phyloP scores from a whole-genome alignment of 2,113 vertebrate species.

The Chloroceryle aenea region DNA sequence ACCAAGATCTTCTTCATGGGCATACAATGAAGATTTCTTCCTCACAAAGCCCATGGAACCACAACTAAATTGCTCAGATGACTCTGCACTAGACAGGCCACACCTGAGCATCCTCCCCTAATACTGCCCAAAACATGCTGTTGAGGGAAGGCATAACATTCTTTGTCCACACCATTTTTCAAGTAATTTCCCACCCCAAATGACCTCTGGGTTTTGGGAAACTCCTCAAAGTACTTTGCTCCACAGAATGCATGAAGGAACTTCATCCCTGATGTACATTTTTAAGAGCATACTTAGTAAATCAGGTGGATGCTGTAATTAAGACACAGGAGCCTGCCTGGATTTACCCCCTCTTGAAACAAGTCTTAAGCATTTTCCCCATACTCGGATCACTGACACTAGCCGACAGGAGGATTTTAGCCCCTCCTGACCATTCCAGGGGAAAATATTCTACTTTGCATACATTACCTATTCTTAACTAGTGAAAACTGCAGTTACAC shows the following conservation, averaged over 20 bases:
- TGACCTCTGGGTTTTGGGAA: neutral
- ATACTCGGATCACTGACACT: fast-evolving
- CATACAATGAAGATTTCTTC: neutral
- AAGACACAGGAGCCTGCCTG: neutral
- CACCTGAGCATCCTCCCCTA: neutral
- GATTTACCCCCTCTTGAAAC: neutral
- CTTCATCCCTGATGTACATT: neutral
- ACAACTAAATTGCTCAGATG: neutral
- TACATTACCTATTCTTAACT: neutral
- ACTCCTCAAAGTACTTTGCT: neutral
- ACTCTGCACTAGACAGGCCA: neutral
- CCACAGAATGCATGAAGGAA: neutral
- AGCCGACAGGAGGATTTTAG: neutral
- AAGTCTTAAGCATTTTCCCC: neutral
- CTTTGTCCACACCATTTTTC: neutral
- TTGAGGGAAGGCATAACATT: neutral
- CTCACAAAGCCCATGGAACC: neutral
- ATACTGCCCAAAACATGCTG: neutral
- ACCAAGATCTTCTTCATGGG: neutral
- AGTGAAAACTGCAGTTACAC: neutral
- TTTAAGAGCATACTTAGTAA: neutral
- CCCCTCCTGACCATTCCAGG: neutral
- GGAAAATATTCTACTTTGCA: neutral
- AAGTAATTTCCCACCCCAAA: neutral
- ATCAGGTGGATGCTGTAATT: neutral